Percentiles rank a stretch among this genome's conserved stretches.
Evolutionary conservation across 2,113 vertebrate species (phyloP).

Genomic region (Ibidorhyncha struthersii): DNA sequence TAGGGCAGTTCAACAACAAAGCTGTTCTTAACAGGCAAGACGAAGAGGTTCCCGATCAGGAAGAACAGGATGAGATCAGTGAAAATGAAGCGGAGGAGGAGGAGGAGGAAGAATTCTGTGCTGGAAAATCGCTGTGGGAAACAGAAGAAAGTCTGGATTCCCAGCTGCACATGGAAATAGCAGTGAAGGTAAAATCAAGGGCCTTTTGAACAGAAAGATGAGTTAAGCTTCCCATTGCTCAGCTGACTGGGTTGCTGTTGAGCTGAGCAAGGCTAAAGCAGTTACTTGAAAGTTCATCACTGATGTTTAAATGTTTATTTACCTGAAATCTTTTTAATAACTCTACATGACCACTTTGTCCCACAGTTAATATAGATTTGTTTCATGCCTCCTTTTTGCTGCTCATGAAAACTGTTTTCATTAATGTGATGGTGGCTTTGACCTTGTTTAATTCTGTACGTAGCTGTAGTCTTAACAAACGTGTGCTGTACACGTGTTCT

Average conservation of each 20-base stretch:
- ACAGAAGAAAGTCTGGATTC: constrained; percentile 68
- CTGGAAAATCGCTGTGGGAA: constrained; percentile 57
- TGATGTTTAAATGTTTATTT: neutral
- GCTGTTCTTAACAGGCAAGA: constrained; percentile 68
- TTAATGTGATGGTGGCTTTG: neutral
- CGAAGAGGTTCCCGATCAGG: constrained; percentile 74
- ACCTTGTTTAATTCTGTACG: neutral
- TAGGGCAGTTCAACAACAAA: neutral
- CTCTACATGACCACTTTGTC: neutral
- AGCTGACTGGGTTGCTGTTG: neutral
- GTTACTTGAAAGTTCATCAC: neutral
- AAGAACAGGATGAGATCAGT: constrained; percentile 69
- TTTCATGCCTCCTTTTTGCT: neutral
- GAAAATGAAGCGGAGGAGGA: constrained; percentile 76
- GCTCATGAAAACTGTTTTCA: neutral
- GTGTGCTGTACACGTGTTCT: neutral
- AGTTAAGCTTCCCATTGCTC: neutral
- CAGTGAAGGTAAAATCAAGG: constrained; percentile 55
- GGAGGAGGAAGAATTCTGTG: constrained; percentile 67
- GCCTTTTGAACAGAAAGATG: neutral
- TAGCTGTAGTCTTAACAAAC: neutral
- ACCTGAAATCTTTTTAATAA: neutral
- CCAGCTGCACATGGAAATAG: constrained; percentile 34
- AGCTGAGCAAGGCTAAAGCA: neutral
- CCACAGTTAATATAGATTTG: neutral